Percentiles rank a stretch among this genome's conserved stretches.
phyloP scores from a whole-genome alignment of 2,797 vertebrate genomes.

The Pantherophis vulpinus region DNA sequence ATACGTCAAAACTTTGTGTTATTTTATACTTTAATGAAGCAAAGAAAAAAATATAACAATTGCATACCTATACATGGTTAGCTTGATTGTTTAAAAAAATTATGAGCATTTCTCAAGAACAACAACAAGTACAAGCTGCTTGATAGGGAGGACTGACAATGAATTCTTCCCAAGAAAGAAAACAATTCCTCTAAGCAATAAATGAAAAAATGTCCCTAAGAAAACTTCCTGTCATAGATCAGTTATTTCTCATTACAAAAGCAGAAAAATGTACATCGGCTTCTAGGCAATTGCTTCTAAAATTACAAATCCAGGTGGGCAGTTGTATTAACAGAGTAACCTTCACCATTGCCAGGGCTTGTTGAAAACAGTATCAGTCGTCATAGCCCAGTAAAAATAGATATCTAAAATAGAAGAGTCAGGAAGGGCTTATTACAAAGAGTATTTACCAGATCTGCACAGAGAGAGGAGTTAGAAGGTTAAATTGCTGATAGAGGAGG shows the following conservation, averaged over 20 bases:
- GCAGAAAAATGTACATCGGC: conserved; percentile 48
- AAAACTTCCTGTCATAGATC: conserved; percentile 61
- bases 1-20: conserved; percentile 11
- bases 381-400: conserved; percentile 40
- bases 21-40: conserved; percentile 41
- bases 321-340: conserved; percentile 54
- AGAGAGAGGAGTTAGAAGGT: background rate
- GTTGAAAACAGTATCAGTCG: conserved; percentile 42
- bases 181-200: conserved; percentile 62
- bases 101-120: conserved; percentile 59
- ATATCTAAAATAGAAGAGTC: conserved; percentile 40
- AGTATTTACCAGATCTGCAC: conserved; percentile 33
- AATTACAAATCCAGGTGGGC: conserved; percentile 55
- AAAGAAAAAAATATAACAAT: conserved; percentile 52
- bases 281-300: conserved; percentile 51
- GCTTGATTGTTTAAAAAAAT: conserved; percentile 50
- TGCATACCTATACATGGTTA: conserved; percentile 43
- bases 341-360: conserved; percentile 51
- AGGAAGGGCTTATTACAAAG: conserved; percentile 34
- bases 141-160: conserved; percentile 56
- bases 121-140: conserved; percentile 48
- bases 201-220: conserved; percentile 54
- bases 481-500: background rate
- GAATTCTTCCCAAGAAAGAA: conserved; percentile 56
- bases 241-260: conserved; percentile 64